Conservation (phyloP, 2,888 invertebrate genomes). For the Dynastes tityus region DNA sequence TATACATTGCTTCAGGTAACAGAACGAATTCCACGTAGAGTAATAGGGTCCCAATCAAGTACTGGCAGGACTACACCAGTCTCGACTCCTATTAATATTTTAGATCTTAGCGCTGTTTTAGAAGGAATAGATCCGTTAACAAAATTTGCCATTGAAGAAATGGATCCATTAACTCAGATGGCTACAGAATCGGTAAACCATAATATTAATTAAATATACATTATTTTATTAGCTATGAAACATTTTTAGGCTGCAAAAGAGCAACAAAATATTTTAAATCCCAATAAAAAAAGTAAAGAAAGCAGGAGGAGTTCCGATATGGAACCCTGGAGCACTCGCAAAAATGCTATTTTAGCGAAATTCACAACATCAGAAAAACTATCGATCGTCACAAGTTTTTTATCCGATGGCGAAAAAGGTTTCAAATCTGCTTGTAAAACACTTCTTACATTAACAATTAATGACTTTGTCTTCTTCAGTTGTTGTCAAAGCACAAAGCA, state of each 20-base stretch:
- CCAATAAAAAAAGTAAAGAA: slow-evolving; percentile 38
- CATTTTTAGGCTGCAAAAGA: slow-evolving; percentile 46
- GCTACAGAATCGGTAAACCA: slow-evolving; percentile 72
- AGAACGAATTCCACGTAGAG: slow-evolving; percentile 73
- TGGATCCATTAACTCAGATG: slow-evolving; percentile 79
- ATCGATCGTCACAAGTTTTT: slow-evolving; percentile 90
- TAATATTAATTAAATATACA: slow-evolving; percentile 19
- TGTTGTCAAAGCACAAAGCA: slow-evolving; percentile 85
- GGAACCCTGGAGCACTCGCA: slow-evolving; percentile 86
- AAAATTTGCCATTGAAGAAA: slow-evolving; percentile 77
- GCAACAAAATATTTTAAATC: slow-evolving; percentile 2
- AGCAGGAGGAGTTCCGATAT: slow-evolving; percentile 63
- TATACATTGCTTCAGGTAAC: slow-evolving; percentile 67
- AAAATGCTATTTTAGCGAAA: slow-evolving; percentile 86
- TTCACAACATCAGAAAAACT: slow-evolving; percentile 96
- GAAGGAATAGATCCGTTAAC: slow-evolving; percentile 85
- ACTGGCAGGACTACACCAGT: slow-evolving; percentile 73
- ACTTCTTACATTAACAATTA: slow-evolving; percentile 12
- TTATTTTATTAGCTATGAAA: background rate
- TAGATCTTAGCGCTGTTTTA: slow-evolving; percentile 74
- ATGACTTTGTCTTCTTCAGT: slow-evolving; percentile 69
- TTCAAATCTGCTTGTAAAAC: slow-evolving; percentile 56
- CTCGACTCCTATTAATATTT: slow-evolving; percentile 67
- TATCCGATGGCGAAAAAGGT: slow-evolving; percentile 88
- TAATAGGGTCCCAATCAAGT: slow-evolving; percentile 70